Conservation (phyloP, 2,888 invertebrate genomes). For the Athripsodes cinereus region DNA sequence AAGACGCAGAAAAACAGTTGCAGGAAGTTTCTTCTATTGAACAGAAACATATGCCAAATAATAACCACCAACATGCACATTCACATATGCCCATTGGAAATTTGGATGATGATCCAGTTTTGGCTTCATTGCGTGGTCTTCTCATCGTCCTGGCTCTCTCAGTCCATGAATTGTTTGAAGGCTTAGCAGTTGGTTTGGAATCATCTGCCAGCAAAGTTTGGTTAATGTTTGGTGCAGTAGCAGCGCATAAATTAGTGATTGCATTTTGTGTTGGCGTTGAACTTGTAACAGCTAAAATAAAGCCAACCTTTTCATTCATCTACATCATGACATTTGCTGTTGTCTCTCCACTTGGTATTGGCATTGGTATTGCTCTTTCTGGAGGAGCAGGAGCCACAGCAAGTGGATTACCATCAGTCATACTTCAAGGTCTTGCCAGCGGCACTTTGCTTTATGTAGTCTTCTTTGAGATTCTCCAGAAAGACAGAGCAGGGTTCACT, state of each 20-base stretch:
- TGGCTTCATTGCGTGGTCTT: conserved; percentile 60
- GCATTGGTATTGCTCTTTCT: conserved; percentile 63
- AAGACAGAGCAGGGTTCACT: conserved; percentile 52
- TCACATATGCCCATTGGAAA: conserved; percentile 45
- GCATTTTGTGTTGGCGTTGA: conserved; percentile 87
- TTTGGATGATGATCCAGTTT: conserved; percentile 41
- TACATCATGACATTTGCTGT: conserved; percentile 72
- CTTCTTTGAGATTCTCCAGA: conserved; percentile 86
- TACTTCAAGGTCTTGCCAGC: conserved; percentile 79
- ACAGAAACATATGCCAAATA: conserved; percentile 44
- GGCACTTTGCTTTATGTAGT: conserved; percentile 93
- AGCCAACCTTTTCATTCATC: conserved; percentile 52
- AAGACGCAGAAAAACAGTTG: conserved; percentile 32
- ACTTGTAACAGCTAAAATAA: conserved; percentile 65
- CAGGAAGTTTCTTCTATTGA: conserved; percentile 30
- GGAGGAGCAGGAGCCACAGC: conserved; percentile 53
- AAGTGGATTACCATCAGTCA: conserved; percentile 56
- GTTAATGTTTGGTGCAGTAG: conserved; percentile 80
- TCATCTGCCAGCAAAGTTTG: conserved; percentile 54
- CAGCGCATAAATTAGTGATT: conserved; percentile 80
- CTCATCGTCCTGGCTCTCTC: conserved; percentile 78
- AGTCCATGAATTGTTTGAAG: conserved; percentile 82
- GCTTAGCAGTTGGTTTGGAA: conserved; percentile 67
- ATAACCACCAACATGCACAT: conserved; percentile 38
- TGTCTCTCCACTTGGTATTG: conserved; percentile 76